Percentiles rank a stretch among this genome's conserved stretches.
Conservation (phyloP, 2,888 invertebrate genomes). For the Pilophorus perplexus region DNA sequence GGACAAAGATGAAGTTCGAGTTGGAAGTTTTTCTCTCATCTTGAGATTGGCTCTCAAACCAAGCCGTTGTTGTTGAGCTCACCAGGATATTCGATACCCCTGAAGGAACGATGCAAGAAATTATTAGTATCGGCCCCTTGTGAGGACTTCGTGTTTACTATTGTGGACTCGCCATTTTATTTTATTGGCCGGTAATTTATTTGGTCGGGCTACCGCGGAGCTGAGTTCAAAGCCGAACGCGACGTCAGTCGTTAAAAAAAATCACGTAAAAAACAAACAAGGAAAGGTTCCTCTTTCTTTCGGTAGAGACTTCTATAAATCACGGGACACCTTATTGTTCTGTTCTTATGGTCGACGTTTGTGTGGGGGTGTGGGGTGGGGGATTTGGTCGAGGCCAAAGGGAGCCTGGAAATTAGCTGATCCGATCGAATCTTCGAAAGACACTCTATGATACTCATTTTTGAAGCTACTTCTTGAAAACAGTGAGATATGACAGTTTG, state of each 20-base stretch:
- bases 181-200: constrained; percentile 33
- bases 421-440: too few relatives aligned
- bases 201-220: constrained; percentile 18
- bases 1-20: too few relatives aligned
- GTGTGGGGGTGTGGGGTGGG: too few relatives aligned
- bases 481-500: too few relatives aligned
- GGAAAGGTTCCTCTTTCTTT: neutral
- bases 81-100: too few relatives aligned
- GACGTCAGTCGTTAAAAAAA: neutral
- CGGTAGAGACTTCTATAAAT: constrained; percentile 15
- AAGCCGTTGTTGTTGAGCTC: too few relatives aligned
- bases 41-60: neutral
- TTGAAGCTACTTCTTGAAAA: too few relatives aligned
- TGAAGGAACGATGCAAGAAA: too few relatives aligned
- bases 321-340: constrained; percentile 18
- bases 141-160: neutral
- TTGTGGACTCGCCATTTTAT: constrained; percentile 22
- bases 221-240: neutral
- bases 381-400: too few relatives aligned
- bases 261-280: neutral
- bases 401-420: too few relatives aligned
- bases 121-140: neutral
- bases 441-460: too few relatives aligned
- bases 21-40: too few relatives aligned
- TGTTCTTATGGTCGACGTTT: constrained; percentile 23